Evolutionary conservation across 2,888 invertebrate species (phyloP).

Genomic region (Ceraclea dissimilis): DNA sequence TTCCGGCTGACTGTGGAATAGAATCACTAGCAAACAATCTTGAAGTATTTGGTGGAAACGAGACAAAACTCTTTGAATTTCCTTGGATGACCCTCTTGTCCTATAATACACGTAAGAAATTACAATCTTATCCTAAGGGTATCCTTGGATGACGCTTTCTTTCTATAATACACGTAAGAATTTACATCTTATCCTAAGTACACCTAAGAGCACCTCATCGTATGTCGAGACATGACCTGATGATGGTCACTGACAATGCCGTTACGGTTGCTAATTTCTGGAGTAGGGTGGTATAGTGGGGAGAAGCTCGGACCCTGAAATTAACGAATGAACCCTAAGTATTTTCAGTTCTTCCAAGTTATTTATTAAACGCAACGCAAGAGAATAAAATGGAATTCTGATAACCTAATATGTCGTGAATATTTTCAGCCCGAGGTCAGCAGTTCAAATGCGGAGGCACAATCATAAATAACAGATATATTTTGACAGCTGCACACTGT

Average conservation of each 20-base stretch:
- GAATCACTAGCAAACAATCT: background rate
- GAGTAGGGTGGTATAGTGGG: no score
- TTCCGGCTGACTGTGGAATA: conserved; percentile 30
- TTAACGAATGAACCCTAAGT: no score
- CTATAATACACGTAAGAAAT: conserved; percentile 48
- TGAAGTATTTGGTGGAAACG: conserved; percentile 39
- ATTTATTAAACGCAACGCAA: no score
- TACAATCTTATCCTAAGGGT: conserved; percentile 57
- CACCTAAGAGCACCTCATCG: no score
- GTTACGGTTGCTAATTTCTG: no score
- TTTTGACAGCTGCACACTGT: conserved; percentile 56
- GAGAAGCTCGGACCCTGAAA: no score
- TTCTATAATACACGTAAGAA: conserved; percentile 49
- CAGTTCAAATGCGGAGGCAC: conserved; percentile 46
- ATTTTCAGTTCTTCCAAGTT: no score
- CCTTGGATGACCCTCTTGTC: conserved; percentile 72
- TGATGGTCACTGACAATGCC: no score
- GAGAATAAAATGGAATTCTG: no score
- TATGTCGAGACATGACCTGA: no score
- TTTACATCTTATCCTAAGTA: conserved; percentile 54
- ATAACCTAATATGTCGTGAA: no score
- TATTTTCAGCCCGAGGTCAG: background rate
- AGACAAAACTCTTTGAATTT: conserved; percentile 55
- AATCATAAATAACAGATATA: conserved; percentile 46
- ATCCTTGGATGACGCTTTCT: conserved; percentile 72